phyloP scores from a whole-genome alignment of 2,113 vertebrate species.

The Mormoops blainvillei region DNA sequence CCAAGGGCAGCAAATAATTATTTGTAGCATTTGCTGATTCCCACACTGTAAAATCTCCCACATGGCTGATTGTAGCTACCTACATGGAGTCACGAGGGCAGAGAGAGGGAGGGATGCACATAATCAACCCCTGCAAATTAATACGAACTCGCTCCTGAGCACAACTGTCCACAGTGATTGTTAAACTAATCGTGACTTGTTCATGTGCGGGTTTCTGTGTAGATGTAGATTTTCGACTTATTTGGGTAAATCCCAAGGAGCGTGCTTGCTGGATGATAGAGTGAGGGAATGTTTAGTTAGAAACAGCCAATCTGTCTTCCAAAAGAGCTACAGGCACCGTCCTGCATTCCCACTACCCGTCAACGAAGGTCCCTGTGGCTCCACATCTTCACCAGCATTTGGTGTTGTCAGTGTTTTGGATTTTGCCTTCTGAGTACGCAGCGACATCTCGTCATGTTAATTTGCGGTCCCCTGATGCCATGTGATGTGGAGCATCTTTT shows the following conservation, averaged over 20 bases:
- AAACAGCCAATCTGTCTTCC: neutral
- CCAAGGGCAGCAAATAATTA: neutral
- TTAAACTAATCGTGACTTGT: neutral
- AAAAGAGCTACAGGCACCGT: neutral
- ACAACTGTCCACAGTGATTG: neutral
- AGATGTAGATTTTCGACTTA: neutral
- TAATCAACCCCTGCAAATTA: neutral
- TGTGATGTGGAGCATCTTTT: neutral
- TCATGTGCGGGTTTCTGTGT: neutral
- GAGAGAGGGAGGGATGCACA: neutral
- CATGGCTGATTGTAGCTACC: neutral
- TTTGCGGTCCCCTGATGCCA: neutral
- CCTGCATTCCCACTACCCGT: neutral
- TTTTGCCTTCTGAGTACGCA: neutral
- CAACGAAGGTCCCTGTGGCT: neutral
- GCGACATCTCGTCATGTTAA: neutral
- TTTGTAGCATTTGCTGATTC: neutral
- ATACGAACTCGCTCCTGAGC: neutral
- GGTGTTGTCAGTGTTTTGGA: neutral
- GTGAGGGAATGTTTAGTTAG: neutral
- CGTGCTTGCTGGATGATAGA: neutral
- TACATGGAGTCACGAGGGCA: neutral
- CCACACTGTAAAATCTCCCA: neutral
- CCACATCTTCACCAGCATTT: neutral
- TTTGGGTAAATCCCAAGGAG: neutral